Percentiles rank a stretch among this genome's conserved stretches.
Conservation (phyloP, 2,888 invertebrate genomes). For the Metellina segmentata region DNA sequence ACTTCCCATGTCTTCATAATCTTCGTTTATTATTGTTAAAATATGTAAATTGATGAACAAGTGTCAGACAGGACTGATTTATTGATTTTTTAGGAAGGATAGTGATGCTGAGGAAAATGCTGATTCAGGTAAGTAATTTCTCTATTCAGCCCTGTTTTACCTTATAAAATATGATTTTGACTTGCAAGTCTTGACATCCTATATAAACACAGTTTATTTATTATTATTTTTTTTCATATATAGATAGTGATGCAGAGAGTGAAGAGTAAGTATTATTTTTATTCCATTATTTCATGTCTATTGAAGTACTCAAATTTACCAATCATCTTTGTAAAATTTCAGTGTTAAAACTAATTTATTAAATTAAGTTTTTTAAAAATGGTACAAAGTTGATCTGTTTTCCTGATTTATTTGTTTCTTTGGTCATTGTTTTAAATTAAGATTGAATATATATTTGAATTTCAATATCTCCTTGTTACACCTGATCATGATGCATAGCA, state of each 20-base stretch:
- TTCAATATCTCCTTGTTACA: no score
- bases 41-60: background rate
- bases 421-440: no score
- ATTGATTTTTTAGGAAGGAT: constrained; percentile 48
- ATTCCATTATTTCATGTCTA: background rate
- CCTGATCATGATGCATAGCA: no score
- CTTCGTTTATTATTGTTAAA: background rate
- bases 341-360: no score
- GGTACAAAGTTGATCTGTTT: no score
- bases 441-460: no score
- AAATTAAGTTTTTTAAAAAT: no score
- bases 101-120: constrained; percentile 65
- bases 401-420: no score
- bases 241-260: constrained; percentile 72
- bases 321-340: no score
- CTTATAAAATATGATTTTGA: background rate
- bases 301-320: no score
- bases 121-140: constrained; percentile 50
- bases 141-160: background rate
- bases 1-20: background rate
- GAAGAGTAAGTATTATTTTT: constrained; percentile 59
- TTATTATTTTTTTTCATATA: constrained; percentile 9
- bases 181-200: background rate
- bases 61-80: background rate
- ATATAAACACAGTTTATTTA: background rate